Percentiles rank a stretch among this genome's conserved stretches.
Evolutionary conservation across 2,888 invertebrate genomes (phyloP).

Genomic region (Xestia rhomboidea): DNA sequence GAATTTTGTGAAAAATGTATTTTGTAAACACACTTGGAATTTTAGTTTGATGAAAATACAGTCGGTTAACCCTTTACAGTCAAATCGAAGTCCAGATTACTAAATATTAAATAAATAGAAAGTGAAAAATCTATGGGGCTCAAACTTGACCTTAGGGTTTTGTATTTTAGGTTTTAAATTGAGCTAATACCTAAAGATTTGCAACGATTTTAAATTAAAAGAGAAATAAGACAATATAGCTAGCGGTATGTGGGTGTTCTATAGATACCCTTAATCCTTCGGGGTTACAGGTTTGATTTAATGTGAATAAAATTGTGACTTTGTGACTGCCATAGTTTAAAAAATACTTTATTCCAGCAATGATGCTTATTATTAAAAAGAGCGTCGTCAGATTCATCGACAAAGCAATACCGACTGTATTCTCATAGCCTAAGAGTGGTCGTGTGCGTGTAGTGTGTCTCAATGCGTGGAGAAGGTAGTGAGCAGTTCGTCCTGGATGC

Average conservation of each 20-base stretch:
- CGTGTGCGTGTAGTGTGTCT: slow-evolving; percentile 32
- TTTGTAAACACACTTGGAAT: slow-evolving; percentile 54
- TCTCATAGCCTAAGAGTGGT: slow-evolving; percentile 9
- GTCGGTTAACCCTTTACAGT: slow-evolving; percentile 21
- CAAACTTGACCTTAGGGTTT: slow-evolving; percentile 41
- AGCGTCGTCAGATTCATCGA: too few species aligned
- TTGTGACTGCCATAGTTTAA: too few species aligned
- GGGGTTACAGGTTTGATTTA: too few species aligned
- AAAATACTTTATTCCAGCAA: too few species aligned
- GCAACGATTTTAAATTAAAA: background rate
- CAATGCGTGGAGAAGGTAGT: slow-evolving; percentile 82
- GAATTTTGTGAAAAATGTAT: slow-evolving; percentile 55
- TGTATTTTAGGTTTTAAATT: slow-evolving; percentile 25
- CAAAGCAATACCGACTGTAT: slow-evolving; percentile 27
- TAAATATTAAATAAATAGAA: slow-evolving; percentile 49
- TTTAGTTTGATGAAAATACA: slow-evolving; percentile 33
- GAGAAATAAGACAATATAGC: background rate
- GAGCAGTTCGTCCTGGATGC: slow-evolving; percentile 95
- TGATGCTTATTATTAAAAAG: too few species aligned
- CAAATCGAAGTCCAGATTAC: slow-evolving; percentile 57
- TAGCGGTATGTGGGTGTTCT: background rate
- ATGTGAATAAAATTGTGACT: too few species aligned
- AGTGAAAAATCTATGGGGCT: slow-evolving; percentile 65
- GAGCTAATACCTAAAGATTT: slow-evolving; percentile 29
- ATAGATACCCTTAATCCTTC: background rate